phyloP scores from a whole-genome alignment of 2,888 invertebrate species.

The Opisthograptis luteolata region DNA sequence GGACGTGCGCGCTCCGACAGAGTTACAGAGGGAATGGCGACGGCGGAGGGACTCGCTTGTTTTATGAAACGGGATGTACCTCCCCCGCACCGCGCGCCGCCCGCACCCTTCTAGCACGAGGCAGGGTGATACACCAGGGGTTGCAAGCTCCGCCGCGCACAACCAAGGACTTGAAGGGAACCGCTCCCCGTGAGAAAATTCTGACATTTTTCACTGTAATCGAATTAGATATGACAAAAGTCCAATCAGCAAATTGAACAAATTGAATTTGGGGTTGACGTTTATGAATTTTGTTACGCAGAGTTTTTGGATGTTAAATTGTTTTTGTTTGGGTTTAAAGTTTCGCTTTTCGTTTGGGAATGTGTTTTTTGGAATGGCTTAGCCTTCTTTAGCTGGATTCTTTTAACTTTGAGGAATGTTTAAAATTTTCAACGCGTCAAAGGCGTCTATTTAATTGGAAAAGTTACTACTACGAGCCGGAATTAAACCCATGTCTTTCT shows the following conservation, averaged over 20 bases:
- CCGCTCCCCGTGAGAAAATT: slow-evolving; percentile 21
- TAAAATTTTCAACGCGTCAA: no score
- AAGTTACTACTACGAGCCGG: no score
- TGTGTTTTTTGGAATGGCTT: background rate
- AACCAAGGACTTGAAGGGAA: slow-evolving; percentile 5
- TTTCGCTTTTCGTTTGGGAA: slow-evolving; percentile 1
- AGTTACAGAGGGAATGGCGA: slow-evolving; percentile 55
- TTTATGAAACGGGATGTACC: slow-evolving; percentile 29
- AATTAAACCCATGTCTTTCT: no score
- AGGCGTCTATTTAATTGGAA: no score
- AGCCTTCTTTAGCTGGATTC: no score
- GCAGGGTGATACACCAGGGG: background rate
- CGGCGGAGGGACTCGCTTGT: slow-evolving; percentile 41
- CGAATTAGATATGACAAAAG: slow-evolving; percentile 33
- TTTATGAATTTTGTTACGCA: slow-evolving; percentile 16
- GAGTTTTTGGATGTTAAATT: slow-evolving; percentile 9
- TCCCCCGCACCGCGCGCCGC: slow-evolving; percentile 34
- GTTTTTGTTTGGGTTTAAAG: slow-evolving; percentile 15
- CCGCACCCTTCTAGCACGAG: slow-evolving; percentile 3
- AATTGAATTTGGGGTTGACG: slow-evolving; percentile 14
- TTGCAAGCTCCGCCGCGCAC: slow-evolving; percentile 15
- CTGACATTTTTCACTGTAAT: slow-evolving; percentile 24
- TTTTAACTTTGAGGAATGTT: no score
- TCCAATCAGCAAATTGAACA: slow-evolving; percentile 35
- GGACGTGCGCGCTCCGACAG: slow-evolving; percentile 46